A percentile compares a stretch with the other conserved stretches of the same genome.
phyloP scores from a whole-genome alignment of 2,888 invertebrate genomes.

The Tridacna gigas region DNA sequence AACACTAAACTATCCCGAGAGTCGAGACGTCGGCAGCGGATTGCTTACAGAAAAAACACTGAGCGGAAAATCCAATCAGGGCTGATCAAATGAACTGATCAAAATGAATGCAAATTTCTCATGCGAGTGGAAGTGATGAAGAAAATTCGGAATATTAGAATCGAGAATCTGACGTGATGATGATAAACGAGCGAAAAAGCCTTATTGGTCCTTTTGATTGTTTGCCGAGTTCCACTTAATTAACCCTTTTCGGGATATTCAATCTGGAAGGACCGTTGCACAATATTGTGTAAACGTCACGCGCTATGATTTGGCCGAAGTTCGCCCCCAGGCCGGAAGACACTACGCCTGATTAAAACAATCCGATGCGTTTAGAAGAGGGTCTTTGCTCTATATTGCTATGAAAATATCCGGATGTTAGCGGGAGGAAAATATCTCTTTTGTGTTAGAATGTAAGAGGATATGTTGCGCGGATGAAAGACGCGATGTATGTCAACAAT shows the following conservation, averaged over 20 bases:
- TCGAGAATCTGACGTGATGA: conserved; percentile 65
- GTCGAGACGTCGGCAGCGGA: conserved; percentile 40
- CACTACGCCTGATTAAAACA: conserved; percentile 63
- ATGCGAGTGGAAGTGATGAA: conserved; percentile 56
- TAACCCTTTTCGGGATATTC: conserved; percentile 60
- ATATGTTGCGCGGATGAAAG: conserved; percentile 54
- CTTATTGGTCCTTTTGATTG: conserved; percentile 63
- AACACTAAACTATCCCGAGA: conserved; percentile 57
- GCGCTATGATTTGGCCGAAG: conserved; percentile 62
- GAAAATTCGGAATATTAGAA: conserved; percentile 67
- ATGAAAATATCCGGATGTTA: conserved; percentile 48
- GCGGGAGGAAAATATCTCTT: conserved; percentile 42
- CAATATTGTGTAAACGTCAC: conserved; percentile 69
- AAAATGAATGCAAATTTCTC: conserved; percentile 67
- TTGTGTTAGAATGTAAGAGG: conserved; percentile 60
- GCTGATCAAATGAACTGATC: conserved; percentile 56
- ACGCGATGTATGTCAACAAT: conserved; percentile 57
- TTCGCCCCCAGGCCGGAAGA: conserved; percentile 58
- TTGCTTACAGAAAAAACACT: conserved; percentile 55
- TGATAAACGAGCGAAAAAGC: conserved; percentile 61
- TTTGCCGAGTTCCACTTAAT: conserved; percentile 63
- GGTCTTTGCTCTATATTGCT: conserved; percentile 46
- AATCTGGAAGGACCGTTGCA: conserved; percentile 63
- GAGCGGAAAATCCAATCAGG: conserved; percentile 65
- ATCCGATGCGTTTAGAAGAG: conserved; percentile 56